A percentile compares a stretch with the other conserved stretches of the same genome.
These are phyloP conservation scores for Muntiacus muntjak DNA, from an alignment of 2,113 vertebrate genomes.

Conservation along the genomic window DNA sequence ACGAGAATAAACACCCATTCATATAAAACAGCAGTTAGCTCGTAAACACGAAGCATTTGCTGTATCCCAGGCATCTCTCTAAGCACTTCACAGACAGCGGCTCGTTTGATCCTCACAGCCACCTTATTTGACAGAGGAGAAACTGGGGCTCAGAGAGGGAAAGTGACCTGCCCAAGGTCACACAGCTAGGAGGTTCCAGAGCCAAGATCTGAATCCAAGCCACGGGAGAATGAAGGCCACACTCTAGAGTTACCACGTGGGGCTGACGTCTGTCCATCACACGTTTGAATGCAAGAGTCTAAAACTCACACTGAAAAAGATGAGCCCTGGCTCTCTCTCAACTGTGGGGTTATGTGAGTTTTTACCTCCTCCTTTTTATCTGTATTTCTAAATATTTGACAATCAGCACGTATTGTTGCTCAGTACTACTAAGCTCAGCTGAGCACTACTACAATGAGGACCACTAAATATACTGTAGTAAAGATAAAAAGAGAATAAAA, in stretches of 20 bases:
- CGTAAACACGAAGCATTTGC: fast-evolving
- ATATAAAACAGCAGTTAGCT: fast-evolving
- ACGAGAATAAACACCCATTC: background rate
- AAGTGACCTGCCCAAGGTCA: background rate
- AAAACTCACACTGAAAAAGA: background rate
- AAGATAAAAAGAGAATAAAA: background rate
- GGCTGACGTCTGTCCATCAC: background rate
- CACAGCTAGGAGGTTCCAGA: background rate
- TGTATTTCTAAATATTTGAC: background rate
- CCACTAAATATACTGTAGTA: background rate
- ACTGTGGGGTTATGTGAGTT: background rate
- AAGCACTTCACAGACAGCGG: background rate
- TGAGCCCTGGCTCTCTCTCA: background rate
- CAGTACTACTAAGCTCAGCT: background rate
- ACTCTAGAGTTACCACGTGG: background rate
- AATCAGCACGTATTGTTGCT: background rate
- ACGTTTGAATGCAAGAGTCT: fast-evolving
- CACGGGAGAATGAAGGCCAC: background rate
- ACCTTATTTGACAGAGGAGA: background rate
- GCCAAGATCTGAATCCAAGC: background rate
- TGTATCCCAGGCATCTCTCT: background rate
- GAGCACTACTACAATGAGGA: background rate
- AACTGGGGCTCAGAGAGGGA: background rate
- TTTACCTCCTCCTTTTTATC: background rate
- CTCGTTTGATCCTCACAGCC: background rate